Percentiles rank a stretch among this genome's conserved stretches.
Conservation (phyloP, 2,797 vertebrate genomes). For the Tachyglossus aculeatus region DNA sequence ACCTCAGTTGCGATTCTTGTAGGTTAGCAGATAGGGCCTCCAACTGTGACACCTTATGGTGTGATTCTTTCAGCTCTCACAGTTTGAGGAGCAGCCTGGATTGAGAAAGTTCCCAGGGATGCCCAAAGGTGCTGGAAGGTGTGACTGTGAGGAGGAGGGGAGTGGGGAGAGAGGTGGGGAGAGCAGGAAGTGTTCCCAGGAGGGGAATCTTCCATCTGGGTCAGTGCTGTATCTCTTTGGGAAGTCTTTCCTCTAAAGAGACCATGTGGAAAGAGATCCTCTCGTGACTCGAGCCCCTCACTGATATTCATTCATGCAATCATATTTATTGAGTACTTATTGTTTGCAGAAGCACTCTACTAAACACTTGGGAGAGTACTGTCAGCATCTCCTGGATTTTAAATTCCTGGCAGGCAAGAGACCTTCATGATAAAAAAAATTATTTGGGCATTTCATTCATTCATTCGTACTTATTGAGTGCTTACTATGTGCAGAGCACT, state of each 20-base stretch:
- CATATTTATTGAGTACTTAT: too few relatives aligned
- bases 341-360: too few relatives aligned
- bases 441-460: too few relatives aligned
- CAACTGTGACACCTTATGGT: slow-evolving; percentile 5
- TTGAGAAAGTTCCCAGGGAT: background rate
- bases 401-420: too few relatives aligned
- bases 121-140: background rate
- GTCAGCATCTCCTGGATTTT: too few relatives aligned
- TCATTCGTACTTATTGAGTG: too few relatives aligned
- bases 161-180: background rate
- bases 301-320: too few relatives aligned
- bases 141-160: background rate
- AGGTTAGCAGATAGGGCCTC: background rate
- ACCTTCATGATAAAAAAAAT: too few relatives aligned
- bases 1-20: slow-evolving; percentile 34
- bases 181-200: background rate
- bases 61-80: slow-evolving; percentile 1
- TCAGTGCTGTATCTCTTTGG: background rate
- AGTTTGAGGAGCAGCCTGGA: background rate
- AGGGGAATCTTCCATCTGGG: background rate
- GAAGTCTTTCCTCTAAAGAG: background rate
- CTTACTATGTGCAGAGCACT: too few relatives aligned
- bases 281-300: too few relatives aligned
- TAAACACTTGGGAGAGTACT: too few relatives aligned
- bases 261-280: too few relatives aligned